phyloP scores from a whole-genome alignment of 2,797 vertebrate genomes.

The Nasua narica region DNA sequence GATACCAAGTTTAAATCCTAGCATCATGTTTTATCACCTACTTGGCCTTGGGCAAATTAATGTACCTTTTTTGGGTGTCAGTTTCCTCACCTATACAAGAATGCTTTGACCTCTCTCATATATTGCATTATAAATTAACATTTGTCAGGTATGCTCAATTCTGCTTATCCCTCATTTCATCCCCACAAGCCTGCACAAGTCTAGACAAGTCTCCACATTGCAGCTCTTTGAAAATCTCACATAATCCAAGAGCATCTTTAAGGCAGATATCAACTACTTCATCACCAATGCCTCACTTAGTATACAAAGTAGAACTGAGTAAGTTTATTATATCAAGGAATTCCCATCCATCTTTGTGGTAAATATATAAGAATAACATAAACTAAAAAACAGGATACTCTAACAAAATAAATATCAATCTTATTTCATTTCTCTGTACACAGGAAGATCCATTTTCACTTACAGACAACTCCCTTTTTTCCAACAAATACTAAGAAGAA shows the following conservation, averaged over 20 bases:
- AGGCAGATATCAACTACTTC: not conserved
- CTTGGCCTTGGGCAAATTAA: not conserved
- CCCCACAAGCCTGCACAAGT: not conserved
- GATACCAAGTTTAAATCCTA: not conserved
- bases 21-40: not conserved
- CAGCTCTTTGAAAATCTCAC: not conserved
- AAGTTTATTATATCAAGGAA: not conserved
- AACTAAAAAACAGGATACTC: not conserved
- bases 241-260: not conserved
- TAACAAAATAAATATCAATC: not conserved
- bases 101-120: not conserved
- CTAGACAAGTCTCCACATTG: not conserved
- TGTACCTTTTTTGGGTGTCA: not conserved
- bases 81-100: not conserved
- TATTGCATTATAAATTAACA: not conserved
- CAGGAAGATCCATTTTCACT: not conserved
- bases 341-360: not conserved
- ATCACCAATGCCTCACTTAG: not conserved
- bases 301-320: not conserved
- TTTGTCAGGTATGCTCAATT: not conserved
- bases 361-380: not conserved
- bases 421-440: not conserved
- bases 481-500: not conserved
- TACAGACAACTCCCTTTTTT: not conserved
- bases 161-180: not conserved